Conservation (phyloP, 1,140 invertebrate species). For the Telenomus remus region DNA sequence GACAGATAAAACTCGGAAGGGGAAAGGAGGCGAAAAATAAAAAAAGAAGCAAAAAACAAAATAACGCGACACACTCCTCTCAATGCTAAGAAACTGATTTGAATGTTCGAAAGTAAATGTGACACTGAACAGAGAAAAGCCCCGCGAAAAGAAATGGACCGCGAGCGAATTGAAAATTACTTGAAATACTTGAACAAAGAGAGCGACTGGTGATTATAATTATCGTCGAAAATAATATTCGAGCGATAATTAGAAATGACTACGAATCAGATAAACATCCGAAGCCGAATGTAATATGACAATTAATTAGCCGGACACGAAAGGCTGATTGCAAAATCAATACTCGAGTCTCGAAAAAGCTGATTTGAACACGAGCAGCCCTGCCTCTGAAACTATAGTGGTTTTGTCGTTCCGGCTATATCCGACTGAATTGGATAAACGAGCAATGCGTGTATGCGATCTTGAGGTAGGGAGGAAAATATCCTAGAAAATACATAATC, state of each 20-base stretch:
- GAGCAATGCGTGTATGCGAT: slow-evolving; percentile 59
- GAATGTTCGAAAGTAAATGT: no score
- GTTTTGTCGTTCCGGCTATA: slow-evolving; percentile 37
- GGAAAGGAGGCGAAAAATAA: neutral
- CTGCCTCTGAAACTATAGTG: slow-evolving; percentile 31
- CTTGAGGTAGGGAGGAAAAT: slow-evolving; percentile 65
- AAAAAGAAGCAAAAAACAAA: no score
- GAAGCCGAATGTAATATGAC: slow-evolving; percentile 28
- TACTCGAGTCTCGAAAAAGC: slow-evolving; percentile 35
- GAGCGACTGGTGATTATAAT: slow-evolving; percentile 14
- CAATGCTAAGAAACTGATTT: no score
- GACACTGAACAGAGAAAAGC: neutral
- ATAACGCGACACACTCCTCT: no score
- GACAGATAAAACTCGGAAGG: no score
- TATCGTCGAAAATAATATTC: slow-evolving; percentile 20
- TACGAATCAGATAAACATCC: slow-evolving; percentile 26
- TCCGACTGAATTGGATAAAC: slow-evolving; percentile 56
- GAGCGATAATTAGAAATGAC: slow-evolving; percentile 30
- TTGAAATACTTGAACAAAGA: slow-evolving; percentile 17
- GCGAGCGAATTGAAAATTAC: neutral
- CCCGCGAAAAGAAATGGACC: neutral
- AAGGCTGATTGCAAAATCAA: slow-evolving; percentile 47
- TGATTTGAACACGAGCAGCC: slow-evolving; percentile 42
- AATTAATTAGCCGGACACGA: slow-evolving; percentile 42
- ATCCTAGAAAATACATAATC: slow-evolving; percentile 63